Evolutionary conservation across 1,140 invertebrate genomes (phyloP), one percentile per base, ranked within the genome.

Genomic region (Drosophila gunungcola): DNA sequence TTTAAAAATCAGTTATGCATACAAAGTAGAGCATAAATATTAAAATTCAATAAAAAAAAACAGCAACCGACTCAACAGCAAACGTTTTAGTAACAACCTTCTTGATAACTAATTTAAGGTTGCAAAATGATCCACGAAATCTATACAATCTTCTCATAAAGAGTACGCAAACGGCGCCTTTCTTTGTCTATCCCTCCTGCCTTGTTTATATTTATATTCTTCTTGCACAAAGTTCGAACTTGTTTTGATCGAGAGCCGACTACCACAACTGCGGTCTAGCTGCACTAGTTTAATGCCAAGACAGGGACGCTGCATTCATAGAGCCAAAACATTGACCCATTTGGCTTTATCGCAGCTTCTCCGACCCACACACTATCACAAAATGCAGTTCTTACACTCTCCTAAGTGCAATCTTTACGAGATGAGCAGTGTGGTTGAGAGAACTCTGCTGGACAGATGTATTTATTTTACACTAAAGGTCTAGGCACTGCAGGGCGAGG

Each of bases 391-490:
- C 46, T 49, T 43, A 41, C 36, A 53, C 49, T 46, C 34, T 13
- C 46, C 41, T 4, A 4, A 34, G 21, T 27, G 9, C 41, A 39
- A 39, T 54, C 42, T 46, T 7, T 4, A 6, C 12, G 13, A 51
- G 67, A 48, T 34, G 48, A 64, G 36, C 34, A 85, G 82, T 85
- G 61, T 70, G 52, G 55, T 51, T 64, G 61, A 57, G 61, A 73
- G 36, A 34, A 21, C 63, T 38, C 56, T 69, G 43, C 62, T 43
- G 81, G 27, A 63, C 51, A 77, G 54, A 89, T 89, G 84, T 89
- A 90, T 61, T 74, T 89, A 41, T 89, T 80, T 49, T 89, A 89
- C 58, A 85, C 77, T 3, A 89, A 89, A 84, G 80, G 77, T 89
- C 43, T 16, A 5, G 12, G 11, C 6, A 7, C 21, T 11, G 9